Percentiles rank a stretch among this genome's conserved stretches.
phyloP scores from a whole-genome alignment of 2,113 vertebrate genomes.

The Ammodytes marinus region DNA sequence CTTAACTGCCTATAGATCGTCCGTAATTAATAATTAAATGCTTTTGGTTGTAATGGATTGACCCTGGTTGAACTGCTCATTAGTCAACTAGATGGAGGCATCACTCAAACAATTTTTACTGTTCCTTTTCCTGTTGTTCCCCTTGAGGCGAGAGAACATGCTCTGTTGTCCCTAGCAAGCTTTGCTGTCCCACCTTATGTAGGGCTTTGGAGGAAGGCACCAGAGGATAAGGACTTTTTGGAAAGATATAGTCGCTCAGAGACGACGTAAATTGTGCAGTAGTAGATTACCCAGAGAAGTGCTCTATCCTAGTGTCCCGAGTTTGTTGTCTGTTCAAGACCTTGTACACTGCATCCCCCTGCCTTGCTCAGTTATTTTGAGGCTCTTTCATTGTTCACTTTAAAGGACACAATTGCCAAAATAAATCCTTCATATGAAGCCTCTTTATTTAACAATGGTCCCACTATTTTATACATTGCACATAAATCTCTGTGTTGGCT shows the following conservation, averaged over 20 bases:
- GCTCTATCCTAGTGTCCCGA: not conserved
- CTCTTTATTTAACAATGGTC: not conserved
- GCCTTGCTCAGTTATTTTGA: not conserved
- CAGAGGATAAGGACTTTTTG: conserved; percentile 41
- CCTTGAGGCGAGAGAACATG: conserved; percentile 57
- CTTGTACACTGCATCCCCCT: not conserved
- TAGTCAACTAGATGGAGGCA: conserved; percentile 94
- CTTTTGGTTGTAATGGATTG: conserved; percentile 98
- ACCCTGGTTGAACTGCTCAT: conserved; percentile 96
- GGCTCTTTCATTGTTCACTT: not conserved
- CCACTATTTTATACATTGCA: not conserved
- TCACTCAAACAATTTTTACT: conserved; percentile 92
- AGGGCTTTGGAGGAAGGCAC: conserved; percentile 56
- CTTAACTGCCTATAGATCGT: conserved; percentile 93
- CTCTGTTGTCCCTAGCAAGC: conserved; percentile 44
- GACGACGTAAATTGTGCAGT: conserved; percentile 18
- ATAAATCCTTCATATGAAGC: not conserved
- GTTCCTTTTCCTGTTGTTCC: conserved; percentile 84
- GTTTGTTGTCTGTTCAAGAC: not conserved
- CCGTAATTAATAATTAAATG: conserved; percentile 99
- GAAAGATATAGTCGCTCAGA: conserved; percentile 26
- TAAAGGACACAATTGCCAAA: not conserved
- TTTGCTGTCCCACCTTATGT: conserved; percentile 74
- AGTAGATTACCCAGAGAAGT: not conserved
- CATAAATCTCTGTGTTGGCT: not conserved